These are phyloP conservation scores for Atta colombica DNA, from an alignment of 1,140 invertebrate species.

Conservation along the genomic window DNA sequence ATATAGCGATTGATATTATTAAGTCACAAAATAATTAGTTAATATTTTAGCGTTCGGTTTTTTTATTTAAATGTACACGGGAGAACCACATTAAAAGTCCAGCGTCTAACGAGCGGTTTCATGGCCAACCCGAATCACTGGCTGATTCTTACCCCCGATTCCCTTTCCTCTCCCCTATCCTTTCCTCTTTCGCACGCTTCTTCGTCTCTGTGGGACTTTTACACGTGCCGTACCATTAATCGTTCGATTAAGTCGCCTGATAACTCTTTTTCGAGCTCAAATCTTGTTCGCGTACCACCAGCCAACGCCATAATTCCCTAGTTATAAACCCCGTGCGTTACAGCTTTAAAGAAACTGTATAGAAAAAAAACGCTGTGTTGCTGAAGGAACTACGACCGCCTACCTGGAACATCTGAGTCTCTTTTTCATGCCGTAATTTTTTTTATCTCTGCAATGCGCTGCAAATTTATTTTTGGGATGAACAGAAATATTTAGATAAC, in stretches of 20 bases:
- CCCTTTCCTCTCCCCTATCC: slow-evolving; percentile 55
- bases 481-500: slow-evolving; percentile 56
- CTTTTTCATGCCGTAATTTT: slow-evolving; percentile 64
- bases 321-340: slow-evolving; percentile 27
- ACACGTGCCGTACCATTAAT: slow-evolving; percentile 78
- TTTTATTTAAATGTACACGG: slow-evolving; percentile 72
- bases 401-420: slow-evolving; percentile 65
- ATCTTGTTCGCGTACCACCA: slow-evolving; percentile 65
- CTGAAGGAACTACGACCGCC: slow-evolving; percentile 68
- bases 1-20: slow-evolving; percentile 59
- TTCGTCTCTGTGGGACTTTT: slow-evolving; percentile 72
- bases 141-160: slow-evolving; percentile 56
- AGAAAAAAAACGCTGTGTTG: slow-evolving; percentile 4
- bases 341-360: slow-evolving; percentile 18
- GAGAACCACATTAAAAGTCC: slow-evolving; percentile 46
- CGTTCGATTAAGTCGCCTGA: slow-evolving; percentile 78
- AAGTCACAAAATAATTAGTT: slow-evolving; percentile 77
- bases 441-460: slow-evolving; percentile 12
- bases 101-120: slow-evolving; percentile 73
- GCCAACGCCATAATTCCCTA: slow-evolving; percentile 69
- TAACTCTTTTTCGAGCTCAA: slow-evolving; percentile 70
- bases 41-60: slow-evolving; percentile 73
- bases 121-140: slow-evolving; percentile 63
- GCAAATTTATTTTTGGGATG: slow-evolving; percentile 23
- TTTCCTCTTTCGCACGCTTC: slow-evolving; percentile 61